Conservation (phyloP, 2,113 vertebrate genomes). For the Ifrita kowaldi region DNA sequence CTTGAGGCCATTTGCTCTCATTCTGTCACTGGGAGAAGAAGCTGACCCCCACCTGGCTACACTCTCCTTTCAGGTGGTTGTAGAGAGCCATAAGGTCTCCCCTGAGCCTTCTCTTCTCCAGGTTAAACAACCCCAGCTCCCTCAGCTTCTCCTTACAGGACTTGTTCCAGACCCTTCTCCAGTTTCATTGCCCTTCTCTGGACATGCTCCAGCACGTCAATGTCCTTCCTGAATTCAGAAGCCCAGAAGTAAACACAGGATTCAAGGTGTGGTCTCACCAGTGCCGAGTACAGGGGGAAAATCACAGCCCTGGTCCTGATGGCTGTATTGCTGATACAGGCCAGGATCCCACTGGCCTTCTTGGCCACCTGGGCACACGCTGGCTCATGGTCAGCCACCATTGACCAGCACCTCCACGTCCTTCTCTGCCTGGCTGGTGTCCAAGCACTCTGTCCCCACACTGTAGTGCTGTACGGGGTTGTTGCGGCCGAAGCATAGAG, state of each 20-base stretch:
- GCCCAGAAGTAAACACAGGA: background rate
- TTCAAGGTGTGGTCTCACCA: fast-evolving
- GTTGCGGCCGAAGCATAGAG: background rate
- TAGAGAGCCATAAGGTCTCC: background rate
- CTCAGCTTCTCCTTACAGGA: background rate
- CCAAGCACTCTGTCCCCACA: background rate
- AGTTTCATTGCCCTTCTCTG: background rate
- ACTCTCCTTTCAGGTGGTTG: background rate
- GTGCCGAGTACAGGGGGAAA: fast-evolving
- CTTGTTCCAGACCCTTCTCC: background rate
- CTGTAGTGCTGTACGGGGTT: background rate
- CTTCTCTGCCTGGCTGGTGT: background rate
- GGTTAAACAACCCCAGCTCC: background rate
- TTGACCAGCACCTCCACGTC: background rate
- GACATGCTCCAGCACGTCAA: background rate
- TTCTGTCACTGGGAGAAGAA: background rate
- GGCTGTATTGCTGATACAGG: background rate
- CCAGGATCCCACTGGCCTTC: background rate
- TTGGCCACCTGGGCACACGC: background rate
- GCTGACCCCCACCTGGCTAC: fast-evolving
- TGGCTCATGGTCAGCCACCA: background rate
- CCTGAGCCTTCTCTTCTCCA: background rate
- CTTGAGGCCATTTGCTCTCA: background rate
- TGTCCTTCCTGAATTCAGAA: background rate
- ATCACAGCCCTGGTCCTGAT: background rate